Evolutionary conservation across 2,888 invertebrate genomes (phyloP), one percentile per base, ranked within the genome.

Genomic region (Physocephala rufipes): DNA sequence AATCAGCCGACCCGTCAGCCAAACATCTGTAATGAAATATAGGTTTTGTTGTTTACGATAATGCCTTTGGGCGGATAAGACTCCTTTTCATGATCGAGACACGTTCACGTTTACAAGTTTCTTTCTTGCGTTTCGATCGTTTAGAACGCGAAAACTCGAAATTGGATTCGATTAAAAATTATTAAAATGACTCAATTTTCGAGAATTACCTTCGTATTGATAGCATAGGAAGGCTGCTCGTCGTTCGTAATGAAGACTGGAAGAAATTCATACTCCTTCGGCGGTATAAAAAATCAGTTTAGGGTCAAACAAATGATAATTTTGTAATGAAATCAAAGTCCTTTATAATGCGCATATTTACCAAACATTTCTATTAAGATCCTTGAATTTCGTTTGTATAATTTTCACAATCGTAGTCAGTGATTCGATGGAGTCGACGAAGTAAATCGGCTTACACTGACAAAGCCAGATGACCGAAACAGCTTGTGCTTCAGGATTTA

Each of bases 181-280:
- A 80, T 79, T 80, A 80, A 80, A 81, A 80, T 80, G 80, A 80
- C 81, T 81, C 79, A 74, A 80, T 80, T 81, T 80, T 47, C 7
- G 65, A 49, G 65, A 65, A 28, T 30, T 16, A 36, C 30, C 19
- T 36, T 36, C 16, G 61, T 19, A 19, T 19, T 16, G 36, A 30
- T 13, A 51, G 51, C n/a, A 51, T 4, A 19, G 3, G 51, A 47
- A 15, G n/a, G 51, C 2, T 16, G 51, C 51, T n/a, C n/a, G 53
- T 21, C 53, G n/a, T 36, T 36, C 5, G 36, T 36, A 36, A 36
- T 4, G 9, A 36, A 9, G 9, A 7, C 9, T 36, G 36, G 36
- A 36, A 36, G 36, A 36, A 36, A 9, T 36, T 21, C 12, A 53
- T 21, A 16, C n/a, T 51, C n/a, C 4, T 51, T 4, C 3, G 21